Evolutionary conservation across 35 echinoderm and acorn worm species (phyloP).

Genomic region (Ophioderma brevispina): DNA sequence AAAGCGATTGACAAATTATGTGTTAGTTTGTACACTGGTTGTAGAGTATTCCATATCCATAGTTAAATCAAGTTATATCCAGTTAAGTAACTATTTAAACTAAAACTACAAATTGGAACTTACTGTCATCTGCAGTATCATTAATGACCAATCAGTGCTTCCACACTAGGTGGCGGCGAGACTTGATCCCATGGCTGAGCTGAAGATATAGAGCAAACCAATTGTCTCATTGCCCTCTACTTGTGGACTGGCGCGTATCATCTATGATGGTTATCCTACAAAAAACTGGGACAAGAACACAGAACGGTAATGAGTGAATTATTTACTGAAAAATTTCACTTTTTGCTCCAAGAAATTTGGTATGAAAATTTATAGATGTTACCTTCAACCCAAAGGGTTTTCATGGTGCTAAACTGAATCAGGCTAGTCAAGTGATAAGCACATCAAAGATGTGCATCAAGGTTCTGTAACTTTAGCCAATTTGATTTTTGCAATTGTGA

Average conservation of each 20-base stretch:
- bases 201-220: constrained; percentile 66
- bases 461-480: no score
- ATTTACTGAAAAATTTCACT: no score
- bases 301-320: no score
- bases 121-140: constrained; percentile 80
- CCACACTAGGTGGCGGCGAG: constrained; percentile 58
- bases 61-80: not conserved
- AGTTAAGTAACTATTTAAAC: not conserved
- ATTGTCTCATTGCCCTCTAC: constrained; percentile 97
- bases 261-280: constrained; percentile 92
- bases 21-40: not conserved
- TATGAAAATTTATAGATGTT: no score
- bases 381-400: no score
- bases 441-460: no score
- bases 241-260: constrained; percentile 89
- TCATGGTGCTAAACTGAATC: no score
- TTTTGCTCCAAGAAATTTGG: no score
- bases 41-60: not conserved
- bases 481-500: no score
- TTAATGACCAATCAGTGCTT: constrained; percentile 66
- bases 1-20: not conserved
- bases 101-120: constrained; percentile 50
- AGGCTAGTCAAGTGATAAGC: no score
- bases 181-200: constrained; percentile 76
- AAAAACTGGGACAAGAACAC: no score